A percentile compares a stretch with the other conserved stretches of the same genome.
phyloP scores from a whole-genome alignment of 2,113 vertebrate genomes.

The Ariopsis seemanni region DNA sequence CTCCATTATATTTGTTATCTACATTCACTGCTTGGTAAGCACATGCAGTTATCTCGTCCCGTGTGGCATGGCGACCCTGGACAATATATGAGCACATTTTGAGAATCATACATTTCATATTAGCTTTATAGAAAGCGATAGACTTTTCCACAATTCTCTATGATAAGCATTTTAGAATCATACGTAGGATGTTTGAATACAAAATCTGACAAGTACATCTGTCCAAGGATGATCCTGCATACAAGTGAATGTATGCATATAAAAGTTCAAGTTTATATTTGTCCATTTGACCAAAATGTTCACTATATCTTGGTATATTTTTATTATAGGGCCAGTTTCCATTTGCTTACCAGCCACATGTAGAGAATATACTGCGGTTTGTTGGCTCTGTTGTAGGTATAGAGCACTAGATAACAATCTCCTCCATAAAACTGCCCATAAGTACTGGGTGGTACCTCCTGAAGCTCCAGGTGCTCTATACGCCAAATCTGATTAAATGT shows the following conservation, averaged over 20 bases:
- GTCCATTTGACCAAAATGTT: neutral
- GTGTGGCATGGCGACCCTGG: constrained; percentile 83
- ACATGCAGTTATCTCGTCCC: constrained; percentile 83
- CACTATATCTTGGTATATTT: neutral
- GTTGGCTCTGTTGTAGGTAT: constrained; percentile 77
- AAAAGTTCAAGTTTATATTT: neutral
- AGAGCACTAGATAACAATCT: constrained; percentile 87
- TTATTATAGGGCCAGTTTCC: neutral
- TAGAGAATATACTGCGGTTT: constrained; percentile 82
- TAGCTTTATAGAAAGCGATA: neutral
- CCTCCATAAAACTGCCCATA: constrained; percentile 89
- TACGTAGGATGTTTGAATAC: neutral
- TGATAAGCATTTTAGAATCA: neutral
- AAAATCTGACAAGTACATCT: neutral
- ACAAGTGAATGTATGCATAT: neutral
- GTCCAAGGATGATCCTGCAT: neutral
- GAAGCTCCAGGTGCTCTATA: constrained; percentile 81
- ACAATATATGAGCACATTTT: neutral
- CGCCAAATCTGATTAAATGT: constrained; percentile 81
- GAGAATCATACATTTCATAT: neutral
- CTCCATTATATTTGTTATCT: constrained; percentile 78
- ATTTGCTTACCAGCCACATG: constrained; percentile 84
- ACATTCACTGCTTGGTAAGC: constrained; percentile 83
- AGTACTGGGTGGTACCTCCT: constrained; percentile 74
- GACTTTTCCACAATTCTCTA: neutral